Conservation (phyloP, 1,140 invertebrate species). For the Drosophila athabasca region DNA sequence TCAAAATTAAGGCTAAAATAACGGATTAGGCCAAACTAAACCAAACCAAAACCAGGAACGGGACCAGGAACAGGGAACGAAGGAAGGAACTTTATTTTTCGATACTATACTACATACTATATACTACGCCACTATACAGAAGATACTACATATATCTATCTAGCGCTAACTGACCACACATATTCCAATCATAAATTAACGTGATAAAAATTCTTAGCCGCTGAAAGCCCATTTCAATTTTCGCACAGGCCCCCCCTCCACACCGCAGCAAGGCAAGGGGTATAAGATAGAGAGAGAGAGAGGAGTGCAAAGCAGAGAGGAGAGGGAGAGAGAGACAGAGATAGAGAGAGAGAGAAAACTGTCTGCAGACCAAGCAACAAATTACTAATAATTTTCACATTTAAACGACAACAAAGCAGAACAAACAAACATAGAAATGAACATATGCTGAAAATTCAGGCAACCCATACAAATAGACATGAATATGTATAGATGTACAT, state of each 20-base stretch:
- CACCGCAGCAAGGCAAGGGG: no score
- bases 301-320: constrained; percentile 1
- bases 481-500: neutral
- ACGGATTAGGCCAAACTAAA: neutral
- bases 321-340: neutral
- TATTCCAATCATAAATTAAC: constrained; percentile 76
- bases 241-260: constrained; percentile 18
- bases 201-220: constrained; percentile 69
- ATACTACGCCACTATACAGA: constrained; percentile 20
- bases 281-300: constrained; percentile 31
- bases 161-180: constrained; percentile 52
- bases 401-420: constrained; percentile 67
- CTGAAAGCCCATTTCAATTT: constrained; percentile 64
- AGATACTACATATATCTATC: constrained; percentile 28
- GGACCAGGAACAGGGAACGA: constrained; percentile 1
- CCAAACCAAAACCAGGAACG: neutral
- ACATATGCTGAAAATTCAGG: constrained; percentile 28
- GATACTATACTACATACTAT: constrained; percentile 44
- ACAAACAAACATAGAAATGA: constrained; percentile 21
- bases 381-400: constrained; percentile 80
- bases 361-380: constrained; percentile 71
- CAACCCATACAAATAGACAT: constrained; percentile 18
- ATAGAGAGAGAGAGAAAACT: constrained; percentile 28
- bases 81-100: constrained; percentile 52
- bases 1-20: neutral